A percentile compares a stretch with the other conserved stretches of the same genome.
Conservation (phyloP, 1,140 invertebrate species). For the Semibalanus balanoides region DNA sequence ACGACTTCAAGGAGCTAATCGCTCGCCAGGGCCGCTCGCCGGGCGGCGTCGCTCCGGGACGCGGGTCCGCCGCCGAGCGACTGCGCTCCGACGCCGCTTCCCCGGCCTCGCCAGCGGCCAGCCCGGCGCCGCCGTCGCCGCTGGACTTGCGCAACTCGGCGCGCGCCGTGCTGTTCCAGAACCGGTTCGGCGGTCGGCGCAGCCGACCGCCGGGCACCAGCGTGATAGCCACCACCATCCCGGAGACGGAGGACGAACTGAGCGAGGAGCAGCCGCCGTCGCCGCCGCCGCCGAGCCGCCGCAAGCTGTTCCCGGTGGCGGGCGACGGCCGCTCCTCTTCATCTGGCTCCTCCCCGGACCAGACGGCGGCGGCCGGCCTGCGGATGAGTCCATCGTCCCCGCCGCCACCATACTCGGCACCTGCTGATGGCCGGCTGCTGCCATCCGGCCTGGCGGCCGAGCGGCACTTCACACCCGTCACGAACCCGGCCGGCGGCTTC, state of each 20-base stretch:
- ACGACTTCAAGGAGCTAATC: neutral
- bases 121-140: neutral
- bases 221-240: conserved; percentile 66
- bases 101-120: neutral
- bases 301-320: neutral
- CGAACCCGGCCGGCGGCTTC: neutral
- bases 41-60: neutral
- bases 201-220: conserved; percentile 45
- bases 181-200: conserved; percentile 20
- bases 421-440: too few relatives aligned
- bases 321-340: neutral
- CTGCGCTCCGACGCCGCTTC: neutral
- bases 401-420: neutral
- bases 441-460: too few relatives aligned
- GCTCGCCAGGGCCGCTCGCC: neutral
- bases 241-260: conserved; percentile 34
- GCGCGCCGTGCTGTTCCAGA: conserved; percentile 21
- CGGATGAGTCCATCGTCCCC: neutral
- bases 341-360: neutral
- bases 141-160: conserved; percentile 17
- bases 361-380: neutral
- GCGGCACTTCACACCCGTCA: too few relatives aligned
- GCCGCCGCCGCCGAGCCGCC: neutral
- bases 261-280: neutral
- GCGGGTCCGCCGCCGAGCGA: neutral